phyloP scores from a whole-genome alignment of 2,888 invertebrate species.

The Drosophila ustulata region DNA sequence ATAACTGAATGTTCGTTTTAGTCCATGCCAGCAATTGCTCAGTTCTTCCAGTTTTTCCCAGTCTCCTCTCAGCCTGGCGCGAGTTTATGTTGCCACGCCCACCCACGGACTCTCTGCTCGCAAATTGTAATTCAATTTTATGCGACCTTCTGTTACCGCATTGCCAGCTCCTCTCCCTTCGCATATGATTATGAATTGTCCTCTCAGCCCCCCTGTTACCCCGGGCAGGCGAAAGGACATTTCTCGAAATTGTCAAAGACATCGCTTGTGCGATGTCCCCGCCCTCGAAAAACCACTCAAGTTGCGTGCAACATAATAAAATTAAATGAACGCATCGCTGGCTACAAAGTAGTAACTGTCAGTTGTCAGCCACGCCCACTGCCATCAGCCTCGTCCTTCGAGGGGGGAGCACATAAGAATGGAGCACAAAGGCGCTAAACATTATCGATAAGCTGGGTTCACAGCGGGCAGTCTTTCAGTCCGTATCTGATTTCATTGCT shows the following conservation, averaged over 20 bases:
- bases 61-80: conserved; percentile 10
- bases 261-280: conserved; percentile 12
- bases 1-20: conserved; percentile 59
- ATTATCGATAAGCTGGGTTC: conserved; percentile 58
- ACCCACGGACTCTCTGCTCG: conserved; percentile 14
- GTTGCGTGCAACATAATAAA: conserved; percentile 74
- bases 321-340: conserved; percentile 73
- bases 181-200: conserved; percentile 76
- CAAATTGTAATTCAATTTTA: conserved; percentile 78
- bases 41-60: background rate
- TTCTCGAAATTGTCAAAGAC: conserved; percentile 41
- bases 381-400: background rate
- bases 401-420: conserved; percentile 36
- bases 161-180: conserved; percentile 37
- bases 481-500: background rate
- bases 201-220: background rate
- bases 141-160: conserved; percentile 77
- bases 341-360: conserved; percentile 64
- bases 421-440: conserved; percentile 57
- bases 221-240: conserved; percentile 7
- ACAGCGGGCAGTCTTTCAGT: conserved; percentile 35
- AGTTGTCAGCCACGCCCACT: conserved; percentile 46
- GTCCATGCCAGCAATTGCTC: conserved; percentile 37
- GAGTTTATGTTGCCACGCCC: conserved; percentile 44
- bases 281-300: conserved; percentile 60